These are phyloP conservation scores for Sylvia borin DNA, from an alignment of 2,797 vertebrate species.

Conservation along the genomic window DNA sequence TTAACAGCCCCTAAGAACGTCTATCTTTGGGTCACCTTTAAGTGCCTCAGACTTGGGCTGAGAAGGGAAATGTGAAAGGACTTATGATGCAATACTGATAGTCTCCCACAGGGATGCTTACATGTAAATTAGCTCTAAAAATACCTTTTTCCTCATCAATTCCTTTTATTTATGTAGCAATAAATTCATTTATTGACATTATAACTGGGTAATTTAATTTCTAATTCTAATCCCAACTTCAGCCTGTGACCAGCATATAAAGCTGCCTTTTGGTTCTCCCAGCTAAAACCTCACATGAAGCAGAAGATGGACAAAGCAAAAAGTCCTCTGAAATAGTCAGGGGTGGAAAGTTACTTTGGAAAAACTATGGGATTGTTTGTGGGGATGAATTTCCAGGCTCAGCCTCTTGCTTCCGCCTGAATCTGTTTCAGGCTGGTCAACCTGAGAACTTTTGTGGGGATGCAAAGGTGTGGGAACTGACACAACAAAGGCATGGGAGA, in stretches of 20 bases:
- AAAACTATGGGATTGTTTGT: neutral
- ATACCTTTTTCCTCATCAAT: neutral
- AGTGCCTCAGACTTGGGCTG: neutral
- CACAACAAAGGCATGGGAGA: neutral
- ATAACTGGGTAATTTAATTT: conserved; percentile 12
- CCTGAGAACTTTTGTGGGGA: neutral
- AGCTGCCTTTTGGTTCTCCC: neutral
- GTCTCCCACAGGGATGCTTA: neutral
- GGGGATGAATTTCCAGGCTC: neutral
- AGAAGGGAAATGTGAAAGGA: neutral
- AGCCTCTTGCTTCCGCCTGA: neutral
- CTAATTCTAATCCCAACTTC: neutral
- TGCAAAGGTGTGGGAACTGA: neutral
- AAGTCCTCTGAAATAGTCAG: neutral
- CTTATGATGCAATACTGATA: neutral
- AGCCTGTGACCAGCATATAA: neutral
- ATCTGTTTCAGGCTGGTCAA: neutral
- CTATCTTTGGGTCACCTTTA: neutral
- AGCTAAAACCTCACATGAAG: neutral
- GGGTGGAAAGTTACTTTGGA: neutral
- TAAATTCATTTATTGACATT: neutral
- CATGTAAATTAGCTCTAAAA: conserved; percentile 11
- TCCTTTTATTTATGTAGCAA: neutral
- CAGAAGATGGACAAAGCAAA: neutral
- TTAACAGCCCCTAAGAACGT: neutral